Conservation (phyloP, 2,113 vertebrate species). For the Euleptes europaea region DNA sequence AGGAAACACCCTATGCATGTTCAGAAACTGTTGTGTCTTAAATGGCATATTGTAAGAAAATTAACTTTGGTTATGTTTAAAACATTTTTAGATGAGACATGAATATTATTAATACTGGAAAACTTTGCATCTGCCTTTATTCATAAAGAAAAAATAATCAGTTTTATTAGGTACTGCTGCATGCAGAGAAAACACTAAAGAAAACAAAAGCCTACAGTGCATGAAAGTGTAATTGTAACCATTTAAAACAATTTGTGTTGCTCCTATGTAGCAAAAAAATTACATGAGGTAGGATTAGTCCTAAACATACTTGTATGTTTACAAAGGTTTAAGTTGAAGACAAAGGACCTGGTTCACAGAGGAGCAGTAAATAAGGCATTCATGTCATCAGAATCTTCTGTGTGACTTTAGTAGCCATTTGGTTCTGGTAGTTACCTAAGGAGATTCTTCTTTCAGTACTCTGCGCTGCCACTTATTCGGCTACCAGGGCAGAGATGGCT, state of each 20-base stretch:
- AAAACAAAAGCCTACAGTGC: not conserved
- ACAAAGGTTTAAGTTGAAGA: not conserved
- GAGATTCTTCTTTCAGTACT: not conserved
- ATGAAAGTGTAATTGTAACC: slow-evolving; percentile 1
- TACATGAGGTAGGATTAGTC: not conserved
- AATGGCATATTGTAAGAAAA: not conserved
- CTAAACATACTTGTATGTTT: not conserved
- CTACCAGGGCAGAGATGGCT: too few relatives aligned
- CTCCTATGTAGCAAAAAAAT: not conserved
- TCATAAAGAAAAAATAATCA: not conserved
- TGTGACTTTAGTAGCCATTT: not conserved
- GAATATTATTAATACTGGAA: not conserved
- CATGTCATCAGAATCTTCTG: not conserved
- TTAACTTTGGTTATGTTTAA: not conserved
- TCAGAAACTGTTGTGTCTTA: not conserved
- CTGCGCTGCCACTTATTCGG: not conserved
- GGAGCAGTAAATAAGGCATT: not conserved
- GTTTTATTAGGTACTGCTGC: not conserved
- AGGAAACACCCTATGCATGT: not conserved
- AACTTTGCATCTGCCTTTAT: not conserved
- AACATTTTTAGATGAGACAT: not conserved
- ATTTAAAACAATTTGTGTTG: slow-evolving; percentile 1
- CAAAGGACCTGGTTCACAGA: not conserved
- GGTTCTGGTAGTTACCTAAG: not conserved
- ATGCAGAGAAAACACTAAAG: not conserved